phyloP scores from a whole-genome alignment of 2,888 invertebrate species.

The Galerucella calmariensis region DNA sequence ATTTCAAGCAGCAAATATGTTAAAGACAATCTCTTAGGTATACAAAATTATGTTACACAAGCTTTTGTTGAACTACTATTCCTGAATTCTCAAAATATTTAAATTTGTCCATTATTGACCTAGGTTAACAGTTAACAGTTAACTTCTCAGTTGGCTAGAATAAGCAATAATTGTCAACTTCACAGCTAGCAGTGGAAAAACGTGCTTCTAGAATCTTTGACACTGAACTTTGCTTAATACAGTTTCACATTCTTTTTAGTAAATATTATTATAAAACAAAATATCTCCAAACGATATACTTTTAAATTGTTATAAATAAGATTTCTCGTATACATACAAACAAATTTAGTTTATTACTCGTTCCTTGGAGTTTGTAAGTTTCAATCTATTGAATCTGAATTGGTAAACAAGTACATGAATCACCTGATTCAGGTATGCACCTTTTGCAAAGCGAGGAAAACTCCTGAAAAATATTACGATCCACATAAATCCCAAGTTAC shows the following conservation, averaged over 20 bases:
- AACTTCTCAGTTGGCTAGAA: too few species aligned
- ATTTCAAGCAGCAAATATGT: too few species aligned
- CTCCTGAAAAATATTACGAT: neutral
- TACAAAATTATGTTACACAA: too few species aligned
- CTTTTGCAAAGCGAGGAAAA: neutral
- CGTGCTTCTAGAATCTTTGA: too few species aligned
- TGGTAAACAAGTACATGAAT: constrained; percentile 20
- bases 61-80: too few species aligned
- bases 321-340: neutral
- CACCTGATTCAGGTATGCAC: constrained; percentile 13
- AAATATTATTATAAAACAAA: neutral
- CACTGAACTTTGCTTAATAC: neutral
- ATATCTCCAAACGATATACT: neutral
- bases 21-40: too few species aligned
- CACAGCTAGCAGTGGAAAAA: too few species aligned
- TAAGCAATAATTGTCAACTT: too few species aligned
- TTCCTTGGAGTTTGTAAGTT: neutral
- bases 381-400: constrained; percentile 2
- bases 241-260: neutral
- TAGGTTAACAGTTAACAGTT: too few species aligned
- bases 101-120: too few species aligned
- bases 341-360: neutral
- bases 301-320: too few species aligned
- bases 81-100: too few species aligned
- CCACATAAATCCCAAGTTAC: neutral